A percentile compares a stretch with the other conserved stretches of the same genome.
These are phyloP conservation scores for Tetramorium alpestre DNA, from an alignment of 1,140 invertebrate species.

Conservation along the genomic window DNA sequence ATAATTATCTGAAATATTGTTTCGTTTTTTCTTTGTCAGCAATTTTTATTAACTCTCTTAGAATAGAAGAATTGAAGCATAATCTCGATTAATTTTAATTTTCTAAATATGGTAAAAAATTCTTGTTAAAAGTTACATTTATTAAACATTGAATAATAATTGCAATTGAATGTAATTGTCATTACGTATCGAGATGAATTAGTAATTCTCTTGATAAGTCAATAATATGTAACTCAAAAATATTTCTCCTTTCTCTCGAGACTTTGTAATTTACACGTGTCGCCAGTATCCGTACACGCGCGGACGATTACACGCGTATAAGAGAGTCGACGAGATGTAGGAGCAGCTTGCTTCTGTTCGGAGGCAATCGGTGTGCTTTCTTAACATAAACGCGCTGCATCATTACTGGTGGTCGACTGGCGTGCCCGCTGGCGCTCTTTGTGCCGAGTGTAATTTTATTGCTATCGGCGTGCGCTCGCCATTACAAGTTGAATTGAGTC, in stretches of 20 bases:
- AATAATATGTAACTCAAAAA: not conserved
- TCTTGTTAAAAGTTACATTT: not conserved
- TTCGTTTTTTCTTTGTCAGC: not conserved
- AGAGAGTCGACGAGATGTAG: conserved; percentile 64
- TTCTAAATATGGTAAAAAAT: not conserved
- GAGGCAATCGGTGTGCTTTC: conserved; percentile 70
- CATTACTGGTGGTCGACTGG: conserved; percentile 72
- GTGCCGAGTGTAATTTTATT: conserved; percentile 76
- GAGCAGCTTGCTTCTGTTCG: conserved; percentile 73
- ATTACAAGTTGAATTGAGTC: conserved; percentile 23
- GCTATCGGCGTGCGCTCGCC: conserved; percentile 70
- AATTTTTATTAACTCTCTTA: not conserved
- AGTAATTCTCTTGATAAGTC: not conserved
- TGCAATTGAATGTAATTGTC: not conserved
- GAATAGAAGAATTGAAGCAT: not conserved
- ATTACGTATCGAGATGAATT: not conserved
- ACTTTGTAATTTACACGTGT: conserved; percentile 6
- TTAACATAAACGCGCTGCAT: conserved; percentile 77
- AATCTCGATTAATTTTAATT: not conserved
- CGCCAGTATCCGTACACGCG: not conserved
- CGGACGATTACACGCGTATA: conserved; percentile 20
- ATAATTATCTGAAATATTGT: conserved; percentile 17
- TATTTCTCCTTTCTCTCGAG: not conserved
- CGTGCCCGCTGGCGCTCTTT: conserved; percentile 74
- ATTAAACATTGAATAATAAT: not conserved